A percentile compares a stretch with the other conserved stretches of the same genome.
Conservation (phyloP, 2,888 invertebrate species). For the Cheilosia vernalis region DNA sequence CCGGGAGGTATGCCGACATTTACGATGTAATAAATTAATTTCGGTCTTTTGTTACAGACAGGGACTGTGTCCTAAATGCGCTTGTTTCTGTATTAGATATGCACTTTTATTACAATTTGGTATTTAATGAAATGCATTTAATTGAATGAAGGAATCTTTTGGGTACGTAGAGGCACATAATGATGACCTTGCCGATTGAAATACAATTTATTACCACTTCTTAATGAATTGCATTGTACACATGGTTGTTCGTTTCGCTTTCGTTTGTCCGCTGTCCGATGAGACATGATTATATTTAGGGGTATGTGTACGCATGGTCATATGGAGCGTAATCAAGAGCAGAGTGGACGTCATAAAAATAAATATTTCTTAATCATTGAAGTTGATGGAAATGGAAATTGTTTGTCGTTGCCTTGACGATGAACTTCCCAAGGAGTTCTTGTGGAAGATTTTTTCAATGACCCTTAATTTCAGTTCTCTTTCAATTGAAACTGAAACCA, state of each 20-base stretch:
- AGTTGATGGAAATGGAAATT: not conserved
- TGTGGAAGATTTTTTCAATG: not conserved
- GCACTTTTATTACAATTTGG: slow-evolving; percentile 23
- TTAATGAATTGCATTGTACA: slow-evolving; percentile 17
- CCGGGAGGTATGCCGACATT: slow-evolving; percentile 4
- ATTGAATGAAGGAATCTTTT: slow-evolving; percentile 1
- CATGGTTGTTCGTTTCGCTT: not conserved
- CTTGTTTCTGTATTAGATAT: not conserved
- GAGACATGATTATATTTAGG: not conserved
- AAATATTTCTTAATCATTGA: not conserved
- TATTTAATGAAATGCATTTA: slow-evolving; percentile 21
- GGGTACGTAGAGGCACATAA: not conserved
- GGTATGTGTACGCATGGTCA: slow-evolving; percentile 4
- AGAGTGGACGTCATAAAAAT: not conserved
- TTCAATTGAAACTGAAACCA: not conserved
- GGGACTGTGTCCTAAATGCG: not conserved
- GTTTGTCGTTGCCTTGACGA: not conserved
- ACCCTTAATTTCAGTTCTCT: not conserved
- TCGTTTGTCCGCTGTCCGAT: no score
- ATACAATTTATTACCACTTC: slow-evolving; percentile 41
- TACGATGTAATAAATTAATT: slow-evolving; percentile 58
- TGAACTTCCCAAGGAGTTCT: slow-evolving; percentile 28
- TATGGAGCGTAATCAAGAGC: slow-evolving; percentile 3
- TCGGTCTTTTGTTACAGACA: slow-evolving; percentile 19
- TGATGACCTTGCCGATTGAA: slow-evolving; percentile 24